A percentile compares a stretch with the other conserved stretches of the same genome.
Evolutionary conservation across 35 echinoderm and acorn worm species (phyloP).

Genomic region (Ophioderma brevispina): DNA sequence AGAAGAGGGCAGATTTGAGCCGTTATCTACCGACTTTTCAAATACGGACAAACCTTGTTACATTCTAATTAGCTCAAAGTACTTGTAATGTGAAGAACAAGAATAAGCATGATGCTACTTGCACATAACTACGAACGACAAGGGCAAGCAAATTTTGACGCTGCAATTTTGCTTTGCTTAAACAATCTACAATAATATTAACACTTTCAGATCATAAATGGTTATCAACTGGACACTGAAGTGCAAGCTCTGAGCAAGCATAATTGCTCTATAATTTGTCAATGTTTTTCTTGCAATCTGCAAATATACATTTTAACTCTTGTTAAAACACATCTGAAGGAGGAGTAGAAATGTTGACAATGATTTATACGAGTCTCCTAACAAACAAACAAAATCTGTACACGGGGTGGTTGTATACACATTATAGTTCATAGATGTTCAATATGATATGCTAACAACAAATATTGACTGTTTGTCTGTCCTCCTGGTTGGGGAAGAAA

Average conservation of each 20-base stretch:
- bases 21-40: no score
- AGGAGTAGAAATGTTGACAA: conserved; percentile 1
- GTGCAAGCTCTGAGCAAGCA: neutral
- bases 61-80: no score
- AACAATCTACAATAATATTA: no score
- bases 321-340: neutral
- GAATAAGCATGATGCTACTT: no score
- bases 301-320: neutral
- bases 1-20: no score
- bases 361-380: neutral
- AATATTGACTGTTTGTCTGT: conserved; percentile 5
- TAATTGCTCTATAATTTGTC: neutral
- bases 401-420: neutral
- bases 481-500: neutral
- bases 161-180: no score
- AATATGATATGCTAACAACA: neutral
- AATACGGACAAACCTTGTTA: no score
- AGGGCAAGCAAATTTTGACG: no score
- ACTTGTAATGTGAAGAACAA: no score
- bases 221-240: neutral
- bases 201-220: neutral
- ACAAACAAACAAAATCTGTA: neutral
- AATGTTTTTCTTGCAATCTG: neutral
- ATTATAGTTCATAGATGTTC: neutral
- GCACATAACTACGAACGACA: no score